A percentile compares a stretch with the other conserved stretches of the same genome.
phyloP scores from a whole-genome alignment of 2,888 invertebrate species.

The Adineta ricciae region DNA sequence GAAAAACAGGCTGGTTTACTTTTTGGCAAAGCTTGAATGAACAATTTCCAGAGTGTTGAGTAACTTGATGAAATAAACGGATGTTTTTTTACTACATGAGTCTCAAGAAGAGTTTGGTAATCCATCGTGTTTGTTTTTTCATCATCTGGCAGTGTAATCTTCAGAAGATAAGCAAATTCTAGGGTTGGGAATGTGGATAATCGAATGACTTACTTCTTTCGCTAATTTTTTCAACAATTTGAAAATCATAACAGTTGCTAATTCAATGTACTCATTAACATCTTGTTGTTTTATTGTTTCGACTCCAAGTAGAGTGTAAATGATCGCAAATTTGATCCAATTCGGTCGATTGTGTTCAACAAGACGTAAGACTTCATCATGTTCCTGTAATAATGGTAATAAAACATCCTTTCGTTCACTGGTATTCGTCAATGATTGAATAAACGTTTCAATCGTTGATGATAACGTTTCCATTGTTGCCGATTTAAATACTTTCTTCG shows the following conservation, averaged over 20 bases:
- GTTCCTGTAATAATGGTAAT: not conserved
- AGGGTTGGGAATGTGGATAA: no score
- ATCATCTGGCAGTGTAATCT: conserved; percentile 22
- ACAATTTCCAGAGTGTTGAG: not conserved
- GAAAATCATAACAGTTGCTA: not conserved
- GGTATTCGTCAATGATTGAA: not conserved
- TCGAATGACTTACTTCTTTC: not conserved
- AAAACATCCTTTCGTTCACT: not conserved
- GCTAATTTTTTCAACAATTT: not conserved
- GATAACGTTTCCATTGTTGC: not conserved
- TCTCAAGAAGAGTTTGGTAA: not conserved
- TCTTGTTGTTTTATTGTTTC: not conserved
- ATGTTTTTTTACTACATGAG: not conserved
- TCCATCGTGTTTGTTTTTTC: not conserved
- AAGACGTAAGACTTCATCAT: not conserved
- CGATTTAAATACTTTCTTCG: not conserved
- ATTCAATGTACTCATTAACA: not conserved
- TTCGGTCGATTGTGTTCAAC: not conserved
- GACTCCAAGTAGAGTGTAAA: not conserved
- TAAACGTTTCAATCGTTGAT: not conserved
- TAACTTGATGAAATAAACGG: not conserved
- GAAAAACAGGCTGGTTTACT: not conserved
- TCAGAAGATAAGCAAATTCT: not conserved
- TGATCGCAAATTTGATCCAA: not conserved
- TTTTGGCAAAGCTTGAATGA: not conserved